Conservation (phyloP, 2,113 vertebrate species). For the Lophius piscatorius region DNA sequence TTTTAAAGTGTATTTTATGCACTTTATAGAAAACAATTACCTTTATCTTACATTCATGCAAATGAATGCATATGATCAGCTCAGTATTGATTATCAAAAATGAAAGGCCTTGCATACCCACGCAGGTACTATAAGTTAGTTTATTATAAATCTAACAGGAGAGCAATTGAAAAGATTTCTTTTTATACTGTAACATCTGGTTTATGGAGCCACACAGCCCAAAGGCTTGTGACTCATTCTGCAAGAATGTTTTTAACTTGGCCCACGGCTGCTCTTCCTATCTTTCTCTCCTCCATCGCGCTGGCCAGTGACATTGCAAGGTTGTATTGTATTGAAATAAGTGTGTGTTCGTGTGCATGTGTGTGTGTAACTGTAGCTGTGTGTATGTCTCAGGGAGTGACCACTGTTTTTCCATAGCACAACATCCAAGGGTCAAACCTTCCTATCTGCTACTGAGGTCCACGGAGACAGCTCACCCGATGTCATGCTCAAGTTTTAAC, state of each 20-base stretch:
- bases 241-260: conserved; percentile 60
- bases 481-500: background rate
- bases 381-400: conserved; percentile 9
- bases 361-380: no score
- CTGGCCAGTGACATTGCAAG: conserved; percentile 33
- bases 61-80: no score
- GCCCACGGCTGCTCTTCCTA: conserved; percentile 11
- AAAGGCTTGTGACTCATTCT: conserved; percentile 61
- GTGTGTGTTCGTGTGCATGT: no score
- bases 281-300: conserved; percentile 32
- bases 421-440: conserved; percentile 19
- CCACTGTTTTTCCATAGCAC: background rate
- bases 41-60: no score
- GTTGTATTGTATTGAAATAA: no score
- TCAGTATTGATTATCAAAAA: no score
- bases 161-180: background rate
- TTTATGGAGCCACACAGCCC: conserved; percentile 38
- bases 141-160: background rate
- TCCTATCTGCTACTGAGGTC: conserved; percentile 7
- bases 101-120: background rate
- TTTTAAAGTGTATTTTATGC: background rate
- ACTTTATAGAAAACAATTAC: no score
- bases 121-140: background rate
- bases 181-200: conserved; percentile 15
- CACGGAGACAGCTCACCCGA: background rate